A percentile compares a stretch with the other conserved stretches of the same genome.
Evolutionary conservation across 1,140 invertebrate species (phyloP).

Genomic region (Halesus radiatus): DNA sequence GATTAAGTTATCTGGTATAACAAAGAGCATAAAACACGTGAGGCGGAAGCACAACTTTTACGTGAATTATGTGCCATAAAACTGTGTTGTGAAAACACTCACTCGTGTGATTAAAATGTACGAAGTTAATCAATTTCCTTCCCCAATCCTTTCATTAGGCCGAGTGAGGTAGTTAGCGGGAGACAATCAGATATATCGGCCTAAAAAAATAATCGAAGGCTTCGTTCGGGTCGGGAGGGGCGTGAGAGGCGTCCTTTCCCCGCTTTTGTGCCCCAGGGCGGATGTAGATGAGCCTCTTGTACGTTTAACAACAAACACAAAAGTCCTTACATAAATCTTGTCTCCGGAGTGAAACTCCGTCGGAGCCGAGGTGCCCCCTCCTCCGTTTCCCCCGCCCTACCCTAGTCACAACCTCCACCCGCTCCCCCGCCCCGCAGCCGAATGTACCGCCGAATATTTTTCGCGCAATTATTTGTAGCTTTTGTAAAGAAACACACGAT

Average conservation of each 20-base stretch:
- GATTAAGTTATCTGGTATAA: constrained; percentile 36
- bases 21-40: constrained; percentile 27
- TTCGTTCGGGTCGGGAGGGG: constrained; percentile 3
- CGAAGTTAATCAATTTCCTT: constrained; percentile 31
- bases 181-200: constrained; percentile 45
- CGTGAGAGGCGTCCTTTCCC: background rate
- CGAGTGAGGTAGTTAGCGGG: constrained; percentile 3
- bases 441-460: constrained; percentile 52
- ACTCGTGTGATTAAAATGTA: constrained; percentile 39
- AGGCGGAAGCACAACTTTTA: constrained; percentile 35
- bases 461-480: constrained; percentile 55
- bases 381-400: background rate
- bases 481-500: constrained; percentile 43
- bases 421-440: background rate
- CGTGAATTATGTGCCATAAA: constrained; percentile 32
- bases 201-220: constrained; percentile 50
- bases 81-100: constrained; percentile 36
- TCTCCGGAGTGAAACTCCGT: constrained; percentile 62
- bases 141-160: constrained; percentile 36
- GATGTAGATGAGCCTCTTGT: constrained; percentile 68
- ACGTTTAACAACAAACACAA: constrained; percentile 71
- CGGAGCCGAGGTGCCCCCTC: constrained; percentile 37
- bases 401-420: background rate
- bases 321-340: constrained; percentile 73
- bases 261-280: constrained; percentile 54